Evolutionary conservation across 2,113 vertebrate species (phyloP), one percentile per base, ranked within the genome.

Genomic region (Perca fluviatilis): DNA sequence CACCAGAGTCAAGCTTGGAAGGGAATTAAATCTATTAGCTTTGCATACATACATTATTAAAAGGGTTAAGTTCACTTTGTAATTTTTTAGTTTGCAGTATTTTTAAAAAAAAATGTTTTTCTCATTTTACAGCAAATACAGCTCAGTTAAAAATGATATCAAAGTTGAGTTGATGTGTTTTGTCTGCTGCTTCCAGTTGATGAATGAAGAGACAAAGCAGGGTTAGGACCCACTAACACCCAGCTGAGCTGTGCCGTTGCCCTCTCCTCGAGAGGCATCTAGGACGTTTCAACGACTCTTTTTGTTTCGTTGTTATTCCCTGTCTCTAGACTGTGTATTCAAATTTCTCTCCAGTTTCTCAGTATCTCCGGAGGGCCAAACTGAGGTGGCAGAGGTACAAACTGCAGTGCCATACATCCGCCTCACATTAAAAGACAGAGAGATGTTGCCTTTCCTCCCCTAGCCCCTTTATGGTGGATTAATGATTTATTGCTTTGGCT

Each of bases 401-500:
- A 62, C 65, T 13, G 50, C n/a, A 0, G 18, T 54, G 58, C 71
- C 40, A 16, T 36, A 65, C 72, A 36, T 51, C 27, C 7, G 12
- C 66, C 51, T 68, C 47, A 23, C 65, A 82, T 86, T 69, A 78
- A 80, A 81, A 76, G 54, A 19, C 68, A 3, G 54, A 0, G 47
- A 85, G 63, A 73, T 10, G 51, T 25, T 62, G 60, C 36, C 43
- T 75, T 27, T 73, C 10, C 61, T 77, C 56, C 64, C 51, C 3
- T 8, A 21, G 15, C 21, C 30, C 65, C 70, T 77, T 77, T 87
- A 77, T 46, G 72, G 76, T 36, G 67, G 70, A 86, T 89, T 89
- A 86, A 88, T 90, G 84, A 93, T 89, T 93, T 75, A 89, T 85
- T 70, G 68, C 82, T 66, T 40, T 19, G 63, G 58, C 79, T 83